Base-by-base conservation (phyloP, 2,888 invertebrate genomes). In the Euzophera pinguis region DNA sequence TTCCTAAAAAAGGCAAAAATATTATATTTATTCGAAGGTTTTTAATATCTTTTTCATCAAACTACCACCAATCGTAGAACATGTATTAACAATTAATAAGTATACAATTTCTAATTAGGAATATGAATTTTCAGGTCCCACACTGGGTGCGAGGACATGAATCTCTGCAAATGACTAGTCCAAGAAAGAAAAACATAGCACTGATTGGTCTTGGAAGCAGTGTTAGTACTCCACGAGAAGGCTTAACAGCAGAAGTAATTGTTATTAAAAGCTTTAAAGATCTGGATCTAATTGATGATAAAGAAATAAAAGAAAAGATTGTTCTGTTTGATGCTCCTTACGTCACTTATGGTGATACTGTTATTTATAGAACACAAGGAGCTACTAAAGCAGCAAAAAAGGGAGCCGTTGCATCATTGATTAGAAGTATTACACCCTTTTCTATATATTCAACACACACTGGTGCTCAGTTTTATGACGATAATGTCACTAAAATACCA, bases 391-490 rank as follows among this genome's bases (percentile, higher is more conserved):
- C 96, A 3, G 91, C 95, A 0, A 90, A 91, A 75, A 91, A 93
- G 62, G 96, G 96, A 2, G 96, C 94, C 0, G 91, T 95, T 2
- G 96, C 95, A 0, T 90, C 93, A 1, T 79, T 96, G 52, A 90
- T 96, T 6, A 89, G 94, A 59, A 95, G 95, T 4, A 89, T 95
- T 4, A 93, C 96, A 0, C 94, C 95, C 0, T 94, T 93, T 69
- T 96, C 96, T 0, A 87, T 96, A 56, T 91, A 94, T 63, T 92
- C 94, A 0, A 94, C 94, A 0, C 96, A 96, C 63, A 95, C 96
- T 0, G 96, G 96, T 0, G 81, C 87, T 74, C 93, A 94, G 81
- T 65, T 62, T 9, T 95, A 95, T 64, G 84, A 75, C 0, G 72
- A 83, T 0, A 90, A 90, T 52, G 88, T 93, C 0, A 84, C 84